Percentiles rank a stretch among this genome's conserved stretches.
phyloP scores from a whole-genome alignment of 2,113 vertebrate genomes.

The Caracal caracal region DNA sequence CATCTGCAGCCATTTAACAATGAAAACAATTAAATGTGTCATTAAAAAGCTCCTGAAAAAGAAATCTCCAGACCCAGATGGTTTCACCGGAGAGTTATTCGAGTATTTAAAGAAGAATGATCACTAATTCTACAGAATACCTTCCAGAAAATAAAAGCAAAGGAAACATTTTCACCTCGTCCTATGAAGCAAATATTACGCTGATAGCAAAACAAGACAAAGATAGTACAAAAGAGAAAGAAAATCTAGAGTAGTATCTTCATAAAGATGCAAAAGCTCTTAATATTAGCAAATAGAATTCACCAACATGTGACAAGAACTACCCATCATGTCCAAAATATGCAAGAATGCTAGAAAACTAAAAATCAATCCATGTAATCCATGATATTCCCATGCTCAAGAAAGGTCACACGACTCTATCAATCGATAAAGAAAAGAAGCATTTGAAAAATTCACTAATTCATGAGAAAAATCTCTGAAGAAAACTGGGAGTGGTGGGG shows the following conservation, averaged over 20 bases:
- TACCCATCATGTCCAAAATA: neutral
- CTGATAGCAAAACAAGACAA: neutral
- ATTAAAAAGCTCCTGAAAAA: neutral
- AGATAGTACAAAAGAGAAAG: neutral
- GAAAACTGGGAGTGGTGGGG: neutral
- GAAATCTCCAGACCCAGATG: neutral
- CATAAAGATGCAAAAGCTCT: neutral
- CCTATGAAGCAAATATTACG: neutral
- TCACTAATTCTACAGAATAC: neutral
- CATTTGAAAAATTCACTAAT: neutral
- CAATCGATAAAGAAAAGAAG: neutral
- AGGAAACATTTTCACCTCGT: neutral
- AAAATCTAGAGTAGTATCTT: neutral
- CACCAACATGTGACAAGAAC: neutral
- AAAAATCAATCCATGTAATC: neutral
- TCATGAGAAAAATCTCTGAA: neutral
- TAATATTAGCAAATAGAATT: neutral
- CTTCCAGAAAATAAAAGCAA: neutral
- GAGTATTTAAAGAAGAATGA: neutral
- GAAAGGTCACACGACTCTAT: neutral
- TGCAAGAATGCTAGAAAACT: neutral
- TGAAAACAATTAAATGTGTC: neutral
- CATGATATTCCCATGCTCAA: neutral
- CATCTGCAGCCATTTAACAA: neutral
- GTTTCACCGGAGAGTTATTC: neutral